Evolutionary conservation across 2,888 invertebrate genomes (phyloP), one percentile per base, ranked within the genome.

Genomic region (Amaurobius ferox): DNA sequence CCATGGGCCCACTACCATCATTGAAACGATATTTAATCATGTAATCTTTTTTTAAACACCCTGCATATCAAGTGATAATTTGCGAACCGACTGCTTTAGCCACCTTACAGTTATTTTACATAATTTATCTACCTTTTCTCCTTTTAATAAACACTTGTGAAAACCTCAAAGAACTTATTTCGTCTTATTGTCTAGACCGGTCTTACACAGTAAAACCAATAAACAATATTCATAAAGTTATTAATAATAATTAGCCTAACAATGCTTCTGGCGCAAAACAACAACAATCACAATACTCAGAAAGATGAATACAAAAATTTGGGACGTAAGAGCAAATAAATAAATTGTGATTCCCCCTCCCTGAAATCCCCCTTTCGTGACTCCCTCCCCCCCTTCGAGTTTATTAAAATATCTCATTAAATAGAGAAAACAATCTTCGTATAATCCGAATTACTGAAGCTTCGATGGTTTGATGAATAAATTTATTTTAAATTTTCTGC

Each of bases 371-470:
- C n/a, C n/a, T n/a, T n/a, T n/a, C n/a, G n/a, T n/a, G n/a, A 39
- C 28, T 23, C 28, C 28, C 61, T 35, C 39, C 28, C 30, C 39
- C 73, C 61, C 23, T 48, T 44, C 78, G 72, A 78, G 85, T 86
- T 86, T 86, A 86, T 86, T 86, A 86, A 86, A 86, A 86, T 86
- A 86, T 86, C 85, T 86, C 85, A 86, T 86, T 86, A 86, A 78
- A 78, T 67, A 74, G 78, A 55, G 83, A 85, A 86, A 86, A 86
- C 85, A 86, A 86, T 86, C 85, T 79, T 79, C 67, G 78, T 67
- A 68, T 86, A 86, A 86, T 86, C 85, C 85, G 85, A 35, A 86
- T 86, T 79, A 86, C 55, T 67, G 35, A 74, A 19, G 85, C 72
- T 79, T 68, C 68, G 73, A 79, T 79, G 73, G 85, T 86, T 86